Base-by-base conservation (phyloP, 2,888 invertebrate genomes). In the Diaperis boleti region DNA sequence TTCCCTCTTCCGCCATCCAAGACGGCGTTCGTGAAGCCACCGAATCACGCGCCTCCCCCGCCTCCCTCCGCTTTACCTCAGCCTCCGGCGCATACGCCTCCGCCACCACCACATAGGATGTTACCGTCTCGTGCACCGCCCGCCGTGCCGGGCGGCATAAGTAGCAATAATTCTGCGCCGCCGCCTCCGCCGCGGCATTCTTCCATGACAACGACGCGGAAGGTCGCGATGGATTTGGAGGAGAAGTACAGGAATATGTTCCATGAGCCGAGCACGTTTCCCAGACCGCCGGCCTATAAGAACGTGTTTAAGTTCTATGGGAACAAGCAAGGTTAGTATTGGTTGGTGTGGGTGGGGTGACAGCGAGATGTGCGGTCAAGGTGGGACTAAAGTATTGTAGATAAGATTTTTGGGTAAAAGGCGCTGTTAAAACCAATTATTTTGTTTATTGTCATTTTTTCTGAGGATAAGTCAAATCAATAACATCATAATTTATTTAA, bases 281-380 rank as follows among this genome's bases (percentile, higher is more conserved):
- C 92, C 5, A 81, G 82, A 15, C 92, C 93, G 6, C 89, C 88
- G 70, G 86, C 87, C 60, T 92, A 89, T 82, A 83, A 85, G 69
- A 85, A 88, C 72, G 83, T 89, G 74, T 80, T 85, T 33, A 91
- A 91, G 81, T 85, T 87, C 47, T 91, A 91, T 84, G 87, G 87
- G 82, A 89, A 88, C 80, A 86, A 86, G 80, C 84, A 83, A 79
- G 85, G 85, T 85, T 77, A 80, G 83, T 72, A 68, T 61, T 22
- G n/a, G 15, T 26, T n/a, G 15, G 18, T 17, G 13, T 50, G 35
- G 20, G 31, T 47, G 6, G 11, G 17, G 18, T 14, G 42, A 29
- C 49, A 13, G 26, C 26, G 6, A n/a, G 6, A n/a, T n/a, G n/a
- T n/a, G n/a, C n/a, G n/a, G n/a, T n/a, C n/a, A n/a, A 3, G 6